Base-by-base conservation (phyloP, 2,888 invertebrate genomes). In the Eristalinus sepulchralis region DNA sequence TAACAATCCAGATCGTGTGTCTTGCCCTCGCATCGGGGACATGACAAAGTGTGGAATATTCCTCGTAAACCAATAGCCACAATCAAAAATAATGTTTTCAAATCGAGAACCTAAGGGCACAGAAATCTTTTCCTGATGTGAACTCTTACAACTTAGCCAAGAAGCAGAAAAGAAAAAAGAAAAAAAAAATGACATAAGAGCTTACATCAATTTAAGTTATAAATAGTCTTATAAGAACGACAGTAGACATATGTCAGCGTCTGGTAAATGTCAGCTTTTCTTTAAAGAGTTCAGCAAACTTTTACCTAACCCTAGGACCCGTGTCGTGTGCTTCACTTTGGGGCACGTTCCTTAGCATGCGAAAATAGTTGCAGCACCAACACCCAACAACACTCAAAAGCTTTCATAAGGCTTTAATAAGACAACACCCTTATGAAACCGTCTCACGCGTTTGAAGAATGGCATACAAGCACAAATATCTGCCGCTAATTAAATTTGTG, bases 401-500 rank as follows among this genome's bases (percentile, higher is more conserved):
- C 57, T 33, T 57, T 36, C 27, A 22, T 60, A 39, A 60, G 24
- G 10, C 59, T 34, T 59, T 39, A 20, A 22, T 60, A 47, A 60
- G 27, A 47, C 9, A n/a, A n/a, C 47, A 22, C 57, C 39, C 71
- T 71, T 55, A 71, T 39, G 60, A 71, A 71, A 71, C 6, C 27
- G 20, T 39, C 10, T 47, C 20, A 60, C 60, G 11, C 20, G 47
- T 20, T 39, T 71, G 71, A 20, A 60, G 60, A 22, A 11, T 0
- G 6, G 17, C 39, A 33, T 11, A 68, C 24, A 36, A 68, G 17
- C 62, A 31, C 11, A 27, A 59, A 24, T 11, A 22, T 55, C 20
- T 72, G 47, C 17, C 11, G 57, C 55, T 76, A 60, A 76, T 76
- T 76, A 13, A 70, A 77, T 77, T 68, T 77, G 53, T 31, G 20